Conservation (phyloP, 2,888 invertebrate genomes). For the Sphaerophoria taeniata region DNA sequence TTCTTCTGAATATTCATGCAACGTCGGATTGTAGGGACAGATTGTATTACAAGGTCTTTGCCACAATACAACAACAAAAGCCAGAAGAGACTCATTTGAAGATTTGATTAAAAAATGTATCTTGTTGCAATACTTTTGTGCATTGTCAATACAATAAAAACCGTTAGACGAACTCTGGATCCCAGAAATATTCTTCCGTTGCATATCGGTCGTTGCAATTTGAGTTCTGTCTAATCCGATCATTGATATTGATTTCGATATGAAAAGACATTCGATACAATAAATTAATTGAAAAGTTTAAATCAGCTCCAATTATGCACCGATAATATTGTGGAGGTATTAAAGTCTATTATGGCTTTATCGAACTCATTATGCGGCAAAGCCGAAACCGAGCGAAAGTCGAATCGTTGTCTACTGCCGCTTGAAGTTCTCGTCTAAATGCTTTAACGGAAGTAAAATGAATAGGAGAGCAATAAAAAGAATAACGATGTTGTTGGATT, state of each 20-base stretch:
- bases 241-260: not conserved
- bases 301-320: conserved; percentile 16
- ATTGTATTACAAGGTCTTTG: conserved; percentile 51
- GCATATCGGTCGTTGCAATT: conserved; percentile 46
- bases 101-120: not conserved
- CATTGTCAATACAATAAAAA: not conserved
- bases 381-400: conserved; percentile 8
- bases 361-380: conserved; percentile 15
- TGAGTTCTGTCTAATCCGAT: conserved; percentile 45
- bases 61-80: conserved; percentile 13
- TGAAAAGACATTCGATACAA: conserved; percentile 42
- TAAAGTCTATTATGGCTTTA: conserved; percentile 9
- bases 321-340: no score
- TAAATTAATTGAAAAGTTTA: conserved; percentile 58
- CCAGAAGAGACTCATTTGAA: not conserved
- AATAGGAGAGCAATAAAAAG: no score
- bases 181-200: conserved; percentile 43
- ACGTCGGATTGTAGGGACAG: not conserved
- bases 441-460: not conserved
- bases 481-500: not conserved
- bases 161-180: no score
- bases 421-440: not conserved
- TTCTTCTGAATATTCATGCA: conserved; percentile 26
- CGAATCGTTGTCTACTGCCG: not conserved
- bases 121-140: not conserved